Conservation (phyloP, 2,888 invertebrate genomes). For the Polymixis lichenea region DNA sequence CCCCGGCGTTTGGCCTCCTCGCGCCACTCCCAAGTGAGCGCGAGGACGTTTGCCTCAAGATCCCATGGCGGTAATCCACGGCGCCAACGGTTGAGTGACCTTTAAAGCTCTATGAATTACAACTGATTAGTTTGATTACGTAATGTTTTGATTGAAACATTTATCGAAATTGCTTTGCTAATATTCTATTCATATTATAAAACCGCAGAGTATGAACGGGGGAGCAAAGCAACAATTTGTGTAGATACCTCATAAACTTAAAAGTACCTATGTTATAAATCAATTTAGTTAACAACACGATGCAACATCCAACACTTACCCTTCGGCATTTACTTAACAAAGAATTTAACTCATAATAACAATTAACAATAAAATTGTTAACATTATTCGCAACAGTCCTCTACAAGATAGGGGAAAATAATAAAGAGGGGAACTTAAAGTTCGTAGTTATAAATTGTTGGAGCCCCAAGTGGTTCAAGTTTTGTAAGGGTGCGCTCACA, state of each 20-base stretch:
- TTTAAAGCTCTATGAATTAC: neutral
- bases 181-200: neutral
- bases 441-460: constrained; percentile 73
- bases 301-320: constrained; percentile 7
- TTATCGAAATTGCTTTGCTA: constrained; percentile 5
- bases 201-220: constrained; percentile 15
- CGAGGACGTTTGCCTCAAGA: too few relatives aligned
- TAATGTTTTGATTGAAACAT: neutral
- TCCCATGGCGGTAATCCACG: too few relatives aligned
- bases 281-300: constrained; percentile 13
- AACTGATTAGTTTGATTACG: neutral
- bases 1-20: too few relatives aligned
- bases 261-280: constrained; percentile 25
- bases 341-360: constrained; percentile 45
- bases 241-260: neutral
- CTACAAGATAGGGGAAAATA: constrained; percentile 63
- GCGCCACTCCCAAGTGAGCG: too few relatives aligned
- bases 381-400: constrained; percentile 61
- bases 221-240: neutral
- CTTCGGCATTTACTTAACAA: constrained; percentile 23
- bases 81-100: neutral
- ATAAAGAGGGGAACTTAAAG: constrained; percentile 58
- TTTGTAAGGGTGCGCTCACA: constrained; percentile 40
- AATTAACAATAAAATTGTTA: constrained; percentile 62
- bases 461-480: constrained; percentile 55